Conservation (phyloP, 2,113 vertebrate genomes). For the Ochotona princeps region DNA sequence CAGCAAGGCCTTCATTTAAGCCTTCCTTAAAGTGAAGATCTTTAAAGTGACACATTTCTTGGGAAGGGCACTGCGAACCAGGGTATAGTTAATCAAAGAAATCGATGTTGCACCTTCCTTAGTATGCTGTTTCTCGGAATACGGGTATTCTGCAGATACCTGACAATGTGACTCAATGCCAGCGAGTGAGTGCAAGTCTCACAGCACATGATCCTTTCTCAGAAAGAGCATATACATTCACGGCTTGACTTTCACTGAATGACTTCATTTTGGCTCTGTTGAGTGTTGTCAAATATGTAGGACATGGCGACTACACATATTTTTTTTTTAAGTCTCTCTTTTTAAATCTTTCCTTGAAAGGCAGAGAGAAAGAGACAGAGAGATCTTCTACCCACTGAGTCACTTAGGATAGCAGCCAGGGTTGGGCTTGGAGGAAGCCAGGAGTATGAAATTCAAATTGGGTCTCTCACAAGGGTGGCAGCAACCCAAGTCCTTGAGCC, state of each 20-base stretch:
- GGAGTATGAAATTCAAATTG: too few species aligned
- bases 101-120: not conserved
- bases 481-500: too few species aligned
- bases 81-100: not conserved
- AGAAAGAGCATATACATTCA: not conserved
- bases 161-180: not conserved
- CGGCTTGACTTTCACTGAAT: not conserved
- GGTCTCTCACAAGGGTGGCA: too few species aligned
- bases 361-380: too few species aligned
- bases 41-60: not conserved
- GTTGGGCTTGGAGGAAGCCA: too few species aligned
- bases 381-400: too few species aligned
- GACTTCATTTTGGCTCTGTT: not conserved
- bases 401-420: too few species aligned
- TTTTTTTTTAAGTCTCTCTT: not conserved
- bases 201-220: not conserved
- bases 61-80: not conserved
- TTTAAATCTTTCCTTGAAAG: too few species aligned
- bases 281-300: not conserved
- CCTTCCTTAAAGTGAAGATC: not conserved
- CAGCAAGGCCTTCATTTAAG: not conserved
- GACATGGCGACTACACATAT: rapidly evolving
- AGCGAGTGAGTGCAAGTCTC: not conserved
- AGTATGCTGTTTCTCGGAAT: not conserved
- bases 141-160: too few species aligned